Evolutionary conservation across 2,797 vertebrate genomes (phyloP).

Genomic region (Diceros bicornis): DNA sequence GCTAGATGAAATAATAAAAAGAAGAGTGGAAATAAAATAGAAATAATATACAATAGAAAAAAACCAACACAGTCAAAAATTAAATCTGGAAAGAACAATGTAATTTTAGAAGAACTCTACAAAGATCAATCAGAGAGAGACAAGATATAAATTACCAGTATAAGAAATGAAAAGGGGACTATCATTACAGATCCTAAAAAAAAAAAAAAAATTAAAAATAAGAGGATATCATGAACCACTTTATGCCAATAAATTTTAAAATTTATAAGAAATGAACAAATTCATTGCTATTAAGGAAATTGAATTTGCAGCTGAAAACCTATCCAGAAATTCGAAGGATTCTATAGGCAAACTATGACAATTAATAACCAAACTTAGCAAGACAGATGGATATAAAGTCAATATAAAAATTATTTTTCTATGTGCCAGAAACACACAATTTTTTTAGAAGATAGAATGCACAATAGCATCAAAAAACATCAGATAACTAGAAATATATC

Average conservation of each 20-base stretch:
- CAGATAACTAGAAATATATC: background rate
- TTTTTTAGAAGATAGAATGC: conserved; percentile 9
- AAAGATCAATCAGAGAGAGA: background rate
- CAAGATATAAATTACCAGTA: background rate
- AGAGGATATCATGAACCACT: background rate
- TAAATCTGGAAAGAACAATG: conserved; percentile 21
- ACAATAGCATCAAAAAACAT: conserved; percentile 8
- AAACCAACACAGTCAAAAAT: background rate
- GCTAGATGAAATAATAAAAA: conserved; percentile 5
- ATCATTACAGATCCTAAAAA: background rate
- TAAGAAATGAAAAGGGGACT: background rate
- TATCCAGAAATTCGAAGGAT: background rate
- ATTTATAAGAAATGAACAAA: conserved; percentile 8
- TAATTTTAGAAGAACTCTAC: background rate
- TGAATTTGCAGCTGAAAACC: background rate
- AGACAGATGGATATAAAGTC: background rate
- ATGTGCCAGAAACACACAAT: background rate
- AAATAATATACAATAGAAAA: conserved; percentile 10
- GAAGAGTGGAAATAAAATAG: background rate
- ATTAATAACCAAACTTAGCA: conserved; percentile 36
- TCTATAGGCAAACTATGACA: conserved; percentile 40
- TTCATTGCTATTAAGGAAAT: background rate
- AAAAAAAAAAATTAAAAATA: background rate
- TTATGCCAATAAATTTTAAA: conserved; percentile 14
- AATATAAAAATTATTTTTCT: background rate